Base-by-base conservation (phyloP, 2,113 vertebrate genomes). In the Alethe castanea region DNA sequence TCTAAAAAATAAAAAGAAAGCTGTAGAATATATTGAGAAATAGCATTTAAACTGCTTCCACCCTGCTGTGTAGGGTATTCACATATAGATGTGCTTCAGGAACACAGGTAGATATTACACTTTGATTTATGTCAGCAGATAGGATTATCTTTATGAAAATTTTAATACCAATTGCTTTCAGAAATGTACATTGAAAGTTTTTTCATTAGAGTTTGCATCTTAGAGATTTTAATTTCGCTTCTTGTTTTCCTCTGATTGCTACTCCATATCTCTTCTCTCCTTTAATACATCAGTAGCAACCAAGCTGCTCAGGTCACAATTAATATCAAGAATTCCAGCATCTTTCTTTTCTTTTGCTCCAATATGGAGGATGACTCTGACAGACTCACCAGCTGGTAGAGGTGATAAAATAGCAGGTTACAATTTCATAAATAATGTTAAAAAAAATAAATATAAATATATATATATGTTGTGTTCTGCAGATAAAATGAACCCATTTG, bases 401-500 rank as follows among this genome's bases (percentile, higher is more conserved):
- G 76, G 36, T 96, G 88, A 92, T 94, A 96, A 97, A 97, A 95
- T 88, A 89, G 9, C 31, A 74, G 56, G 57, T 84, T 88, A 38
- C 19, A 61, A 92, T 82, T 96, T 80, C 45, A 80, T 88, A 97
- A 95, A 92, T 90, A 72, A 50, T 50, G 48, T 50, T 25, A 25
- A 50, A 50, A 48, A 25, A 24, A 13, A n/a, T n/a, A 24, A 44
- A 45, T 25, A 50, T 25, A 28, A 16, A 29, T 26, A 14, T 53
- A 15, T 35, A 20, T 25, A 8, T 26, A 12, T 45, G 23, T 64
- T 33, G 62, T 81, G 50, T 87, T 88, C 77, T 96, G 94, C 83
- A 96, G 90, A 85, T 93, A 92, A 94, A 97, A 90, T 96, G 90
- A 96, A 91, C 36, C 79, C 45, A 56, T 92, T 53, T 94, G 93